These are phyloP conservation scores for Pheucticus melanocephalus DNA, from an alignment of 2,113 vertebrate genomes.

Conservation along the genomic window DNA sequence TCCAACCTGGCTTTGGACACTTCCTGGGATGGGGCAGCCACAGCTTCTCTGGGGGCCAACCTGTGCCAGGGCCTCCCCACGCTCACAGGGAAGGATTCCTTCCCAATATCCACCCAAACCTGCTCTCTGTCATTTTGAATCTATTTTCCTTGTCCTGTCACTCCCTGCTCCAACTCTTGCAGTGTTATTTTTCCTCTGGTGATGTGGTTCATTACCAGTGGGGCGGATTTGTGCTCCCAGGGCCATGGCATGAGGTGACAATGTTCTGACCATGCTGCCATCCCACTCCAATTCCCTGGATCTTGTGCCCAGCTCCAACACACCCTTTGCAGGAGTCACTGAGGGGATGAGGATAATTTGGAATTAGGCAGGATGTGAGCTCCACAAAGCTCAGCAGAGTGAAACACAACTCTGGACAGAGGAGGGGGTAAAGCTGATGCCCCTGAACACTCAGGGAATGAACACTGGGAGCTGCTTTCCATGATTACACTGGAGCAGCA, in stretches of 20 bases:
- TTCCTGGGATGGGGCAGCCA: not conserved
- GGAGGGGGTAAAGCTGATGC: not conserved
- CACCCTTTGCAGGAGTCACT: rapidly evolving
- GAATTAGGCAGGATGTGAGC: not conserved
- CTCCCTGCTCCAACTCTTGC: not conserved
- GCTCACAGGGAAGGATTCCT: rapidly evolving
- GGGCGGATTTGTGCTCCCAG: not conserved
- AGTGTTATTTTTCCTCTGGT: not conserved
- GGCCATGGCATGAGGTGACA: not conserved
- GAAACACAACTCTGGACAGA: not conserved
- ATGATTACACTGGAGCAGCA: not conserved
- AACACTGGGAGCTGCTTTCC: not conserved
- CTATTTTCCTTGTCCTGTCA: not conserved
- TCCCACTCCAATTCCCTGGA: rapidly evolving
- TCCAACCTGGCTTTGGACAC: not conserved
- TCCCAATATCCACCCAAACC: not conserved
- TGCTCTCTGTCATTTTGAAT: no score
- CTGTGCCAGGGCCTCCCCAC: rapidly evolving
- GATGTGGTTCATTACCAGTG: rapidly evolving
- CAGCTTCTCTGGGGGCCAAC: not conserved
- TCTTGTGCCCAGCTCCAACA: not conserved
- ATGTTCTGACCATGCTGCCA: not conserved
- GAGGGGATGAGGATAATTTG: not conserved
- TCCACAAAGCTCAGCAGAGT: not conserved
- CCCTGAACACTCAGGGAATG: not conserved